phyloP scores from a whole-genome alignment of 2,797 vertebrate genomes.

The Nannoperca australis region DNA sequence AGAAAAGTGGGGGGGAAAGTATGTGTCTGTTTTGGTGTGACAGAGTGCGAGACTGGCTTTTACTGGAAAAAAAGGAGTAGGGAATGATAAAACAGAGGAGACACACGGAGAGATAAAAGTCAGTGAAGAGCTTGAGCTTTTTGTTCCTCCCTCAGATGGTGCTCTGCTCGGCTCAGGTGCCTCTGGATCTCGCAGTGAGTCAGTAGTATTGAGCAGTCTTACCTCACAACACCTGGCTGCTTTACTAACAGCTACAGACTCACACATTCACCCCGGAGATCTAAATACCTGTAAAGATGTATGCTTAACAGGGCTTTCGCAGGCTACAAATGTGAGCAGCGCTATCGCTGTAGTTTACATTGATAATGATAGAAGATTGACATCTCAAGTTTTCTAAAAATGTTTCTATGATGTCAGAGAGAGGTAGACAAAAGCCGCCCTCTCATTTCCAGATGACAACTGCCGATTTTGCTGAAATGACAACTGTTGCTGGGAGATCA shows the following conservation, averaged over 20 bases:
- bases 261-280: slow-evolving; percentile 6
- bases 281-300: neutral
- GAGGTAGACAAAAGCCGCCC: too few species aligned
- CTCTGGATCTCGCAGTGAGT: slow-evolving; percentile 42
- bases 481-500: too few species aligned
- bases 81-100: slow-evolving; percentile 39
- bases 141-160: slow-evolving; percentile 86
- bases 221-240: slow-evolving; percentile 16
- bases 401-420: too few species aligned
- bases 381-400: too few species aligned
- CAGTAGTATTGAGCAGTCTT: slow-evolving; percentile 72
- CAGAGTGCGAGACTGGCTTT: slow-evolving; percentile 32
- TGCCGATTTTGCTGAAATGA: too few species aligned
- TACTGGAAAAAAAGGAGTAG: slow-evolving; percentile 20
- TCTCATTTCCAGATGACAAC: too few species aligned
- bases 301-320: neutral
- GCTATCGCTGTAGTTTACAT: neutral
- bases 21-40: slow-evolving; percentile 25
- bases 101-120: slow-evolving; percentile 56
- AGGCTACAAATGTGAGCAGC: neutral
- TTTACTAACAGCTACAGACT: neutral
- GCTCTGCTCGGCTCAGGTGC: slow-evolving; percentile 85
- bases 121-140: slow-evolving; percentile 88
- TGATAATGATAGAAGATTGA: neutral
- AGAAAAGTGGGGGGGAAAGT: neutral